Evolutionary conservation across 2,888 invertebrate species (phyloP), one percentile per base, ranked within the genome.

Genomic region (Volucella bombylans): DNA sequence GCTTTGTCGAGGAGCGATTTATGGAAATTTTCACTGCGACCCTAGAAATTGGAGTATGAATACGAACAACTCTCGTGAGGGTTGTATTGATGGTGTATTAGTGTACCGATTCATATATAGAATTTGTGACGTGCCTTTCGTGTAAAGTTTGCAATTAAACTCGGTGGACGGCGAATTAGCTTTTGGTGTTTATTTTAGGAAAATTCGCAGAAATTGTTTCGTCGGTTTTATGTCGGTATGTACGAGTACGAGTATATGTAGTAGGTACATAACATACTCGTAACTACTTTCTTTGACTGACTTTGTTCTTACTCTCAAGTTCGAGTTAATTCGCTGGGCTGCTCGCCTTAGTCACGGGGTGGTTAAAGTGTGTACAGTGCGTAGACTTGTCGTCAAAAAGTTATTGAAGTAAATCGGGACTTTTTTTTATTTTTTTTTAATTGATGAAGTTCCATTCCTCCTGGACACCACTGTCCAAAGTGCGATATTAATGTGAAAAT

Each of bases 1-100:
- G 64, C 62, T 39, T 47, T 49, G 73, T 59, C 62, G 73, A 59
- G 82, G 8, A 61, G 65, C 79, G 69, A 79, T 83, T 83, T 83
- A 83, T 79, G 43, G 79, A 67, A 71, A 79, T 83, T 31, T 79
- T 64, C 69, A 65, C 62, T 74, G 41, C 64, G 61, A 65, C 18
- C 57, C 55, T 57, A 43, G 47, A 12, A 45, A 38, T 38, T 67
- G 31, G 64, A 47, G 54, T 38, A 43, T 52, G 14, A 52, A 57
- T 52, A 23, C 47, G 31, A 18, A 31, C 31, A 0, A 31, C 31
- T 31, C 31, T 31, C 2, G 41, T 38, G 57, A 68, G 55, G 64
- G 57, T 39, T 57, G 50, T 11, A 18, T 50, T 47, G 43, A 23
- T 43, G 67, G 65, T 61, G 49, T 52, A 18, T 52, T n/a, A 18